Evolutionary conservation across 2,888 invertebrate species (phyloP).

Genomic region (Leucophora obtusa): DNA sequence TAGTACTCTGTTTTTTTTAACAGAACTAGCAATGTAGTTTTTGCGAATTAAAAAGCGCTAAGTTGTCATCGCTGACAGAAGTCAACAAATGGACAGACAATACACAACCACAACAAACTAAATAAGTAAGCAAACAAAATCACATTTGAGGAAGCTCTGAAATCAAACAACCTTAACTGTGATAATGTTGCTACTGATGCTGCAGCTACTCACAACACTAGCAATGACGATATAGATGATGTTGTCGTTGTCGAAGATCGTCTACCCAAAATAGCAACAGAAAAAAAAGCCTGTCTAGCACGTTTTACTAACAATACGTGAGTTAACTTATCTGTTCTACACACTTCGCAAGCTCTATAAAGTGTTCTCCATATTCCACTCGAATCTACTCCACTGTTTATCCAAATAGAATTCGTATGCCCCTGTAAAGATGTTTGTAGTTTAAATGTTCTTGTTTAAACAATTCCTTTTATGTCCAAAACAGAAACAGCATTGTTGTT

Average conservation of each 20-base stretch:
- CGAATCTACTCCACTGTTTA: background rate
- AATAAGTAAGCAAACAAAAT: constrained; percentile 23
- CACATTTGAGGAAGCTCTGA: constrained; percentile 48
- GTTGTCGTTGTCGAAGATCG: constrained; percentile 32
- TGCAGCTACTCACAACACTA: background rate
- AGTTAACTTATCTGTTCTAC: constrained; percentile 18
- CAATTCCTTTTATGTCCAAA: constrained; percentile 55
- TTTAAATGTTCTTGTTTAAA: constrained; percentile 61
- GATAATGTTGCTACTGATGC: constrained; percentile 49
- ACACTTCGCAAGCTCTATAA: background rate
- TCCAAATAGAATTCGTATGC: constrained; percentile 2
- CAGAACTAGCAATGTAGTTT: too few species aligned
- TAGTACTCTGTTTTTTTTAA: too few species aligned
- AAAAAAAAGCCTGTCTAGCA: constrained; percentile 60
- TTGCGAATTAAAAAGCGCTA: too few species aligned
- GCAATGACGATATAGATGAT: background rate
- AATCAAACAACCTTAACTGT: constrained; percentile 55
- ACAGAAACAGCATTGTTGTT: constrained; percentile 46
- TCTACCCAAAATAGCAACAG: constrained; percentile 46
- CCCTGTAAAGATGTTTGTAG: constrained; percentile 15
- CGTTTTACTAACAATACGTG: constrained; percentile 54
- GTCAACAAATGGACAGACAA: too few species aligned
- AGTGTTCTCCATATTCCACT: background rate
- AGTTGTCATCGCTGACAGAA: too few species aligned
- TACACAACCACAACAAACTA: constrained; percentile 14